Evolutionary conservation across 2,888 invertebrate species (phyloP), one percentile per base, ranked within the genome.

Genomic region (Cosmopolites sordidus): DNA sequence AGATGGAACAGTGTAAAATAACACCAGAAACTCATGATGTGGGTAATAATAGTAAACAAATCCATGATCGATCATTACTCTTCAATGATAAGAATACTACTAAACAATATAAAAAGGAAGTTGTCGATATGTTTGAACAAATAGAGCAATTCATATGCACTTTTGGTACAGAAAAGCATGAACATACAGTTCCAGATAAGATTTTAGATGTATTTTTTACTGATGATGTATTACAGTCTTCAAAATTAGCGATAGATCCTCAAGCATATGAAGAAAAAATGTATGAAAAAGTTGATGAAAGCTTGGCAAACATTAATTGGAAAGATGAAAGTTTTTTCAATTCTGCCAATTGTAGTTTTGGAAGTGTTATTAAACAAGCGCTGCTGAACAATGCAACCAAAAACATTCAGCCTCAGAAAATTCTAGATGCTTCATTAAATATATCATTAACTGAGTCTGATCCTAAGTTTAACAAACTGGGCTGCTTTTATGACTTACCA

Each of bases 401-500:
- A 42, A 57, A 18, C 53, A 62, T 12, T 29, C 44, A 42, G n/a
- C 37, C 40, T 16, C 51, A 57, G 22, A 57, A 48, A 8, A 44
- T 14, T 27, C 2, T 42, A 12, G 55, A 54, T 43, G 51, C 50
- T 16, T 48, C 42, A 17, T 43, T 61, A 30, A 62, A 65, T 54
- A 48, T 54, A 16, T 59, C 53, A 11, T 6, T 59, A 14, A 30
- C 54, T 2, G 61, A 61, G 50, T 30, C 17, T 12, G 48, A 58
- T 17, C 16, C 45, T 3, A 50, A 54, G 38, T 66, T 64, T 55
- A 41, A 44, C 9, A 58, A 51, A 51, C 57, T 68, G 33, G 81
- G 80, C 1, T 71, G 76, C 9, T 95, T 92, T 73, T 93, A 87
- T 78, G 93, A 90, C 0, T 75, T 95, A 37, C 90, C 94, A 1